phyloP scores from a whole-genome alignment of 2,113 vertebrate genomes.

The Labeo rohita region DNA sequence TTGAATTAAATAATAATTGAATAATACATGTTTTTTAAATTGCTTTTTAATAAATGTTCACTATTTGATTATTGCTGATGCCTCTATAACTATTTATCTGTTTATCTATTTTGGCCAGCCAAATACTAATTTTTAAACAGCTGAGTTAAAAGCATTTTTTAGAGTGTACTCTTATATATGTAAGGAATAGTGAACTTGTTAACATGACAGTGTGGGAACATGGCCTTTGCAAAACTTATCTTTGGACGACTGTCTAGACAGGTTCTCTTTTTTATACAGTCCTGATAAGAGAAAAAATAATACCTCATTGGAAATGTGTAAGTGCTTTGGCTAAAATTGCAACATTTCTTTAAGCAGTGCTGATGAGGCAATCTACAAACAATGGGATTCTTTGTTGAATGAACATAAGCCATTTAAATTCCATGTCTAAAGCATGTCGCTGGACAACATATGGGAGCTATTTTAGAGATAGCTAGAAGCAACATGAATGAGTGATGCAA shows the following conservation, averaged over 20 bases:
- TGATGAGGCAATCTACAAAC: conserved; percentile 8
- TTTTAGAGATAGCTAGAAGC: conserved; percentile 36
- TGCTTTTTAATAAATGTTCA: too few species aligned
- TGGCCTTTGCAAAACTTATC: background rate
- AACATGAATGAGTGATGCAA: conserved; percentile 5
- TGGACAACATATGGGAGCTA: conserved; percentile 43
- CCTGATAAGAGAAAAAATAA: background rate
- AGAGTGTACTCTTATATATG: too few species aligned
- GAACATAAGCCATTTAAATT: conserved; percentile 1
- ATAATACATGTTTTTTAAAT: too few species aligned
- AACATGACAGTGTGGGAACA: background rate
- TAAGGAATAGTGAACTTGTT: background rate
- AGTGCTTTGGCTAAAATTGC: background rate
- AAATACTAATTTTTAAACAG: too few species aligned
- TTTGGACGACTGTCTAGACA: background rate
- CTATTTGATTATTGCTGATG: too few species aligned
- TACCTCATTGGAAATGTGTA: background rate
- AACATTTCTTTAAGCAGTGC: background rate
- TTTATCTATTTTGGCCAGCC: too few species aligned
- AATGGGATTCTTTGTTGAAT: conserved; percentile 21
- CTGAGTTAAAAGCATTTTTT: too few species aligned
- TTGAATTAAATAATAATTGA: too few species aligned
- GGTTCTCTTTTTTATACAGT: background rate
- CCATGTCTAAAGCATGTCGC: background rate
- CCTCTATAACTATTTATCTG: too few species aligned